Base-by-base conservation (phyloP, 2,113 vertebrate species). In the Monarcha castaneiventris region DNA sequence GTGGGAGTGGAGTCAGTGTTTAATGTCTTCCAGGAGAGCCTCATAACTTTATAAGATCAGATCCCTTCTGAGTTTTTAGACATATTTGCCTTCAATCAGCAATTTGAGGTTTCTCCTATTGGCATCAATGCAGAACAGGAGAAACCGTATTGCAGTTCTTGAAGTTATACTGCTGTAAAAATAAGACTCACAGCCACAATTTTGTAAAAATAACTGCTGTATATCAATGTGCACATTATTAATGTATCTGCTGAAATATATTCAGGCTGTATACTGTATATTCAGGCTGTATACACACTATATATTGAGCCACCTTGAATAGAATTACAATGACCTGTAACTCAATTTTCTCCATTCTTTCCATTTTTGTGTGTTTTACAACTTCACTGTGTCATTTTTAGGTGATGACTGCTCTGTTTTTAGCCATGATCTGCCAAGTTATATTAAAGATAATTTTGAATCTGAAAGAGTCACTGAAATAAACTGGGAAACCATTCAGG, bases 371-470 rank as follows among this genome's bases (percentile, higher is more conserved):
- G 23, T 74, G 54, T 17, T 88, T 90, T 84, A 67, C 77, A 86
- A 94, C 26, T 87, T 89, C 23, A 19, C 13, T 93, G 37, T 96
- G 66, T 96, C 87, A 22, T 93, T 96, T 97, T 72, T 92, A 99
- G 99, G 99, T 52, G 99, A 99, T 25, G 99, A 99, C 94, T 99
- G 99, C 97, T 99, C 99, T 85, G 94, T 99, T 83, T 99, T 98
- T 90, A 98, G 96, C 98, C 98, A 98, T 26, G 99, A 99, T 87
- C 98, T 99, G 92, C 98, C 99, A 87, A 99, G 98, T 97, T 99
- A 98, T 62, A 99, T 99, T 97, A 99, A 99, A 98, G 99, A 99
- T 95, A 99, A 99, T 96, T 99, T 99, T 97, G 99, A 99, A 97
- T 99, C 99, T 2, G 98, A 98, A 81, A 97, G 97, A 56, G 98